These are phyloP conservation scores for Pangasius mekongensis DNA, from an alignment of 2,797 vertebrate species.

Conservation along the genomic window DNA sequence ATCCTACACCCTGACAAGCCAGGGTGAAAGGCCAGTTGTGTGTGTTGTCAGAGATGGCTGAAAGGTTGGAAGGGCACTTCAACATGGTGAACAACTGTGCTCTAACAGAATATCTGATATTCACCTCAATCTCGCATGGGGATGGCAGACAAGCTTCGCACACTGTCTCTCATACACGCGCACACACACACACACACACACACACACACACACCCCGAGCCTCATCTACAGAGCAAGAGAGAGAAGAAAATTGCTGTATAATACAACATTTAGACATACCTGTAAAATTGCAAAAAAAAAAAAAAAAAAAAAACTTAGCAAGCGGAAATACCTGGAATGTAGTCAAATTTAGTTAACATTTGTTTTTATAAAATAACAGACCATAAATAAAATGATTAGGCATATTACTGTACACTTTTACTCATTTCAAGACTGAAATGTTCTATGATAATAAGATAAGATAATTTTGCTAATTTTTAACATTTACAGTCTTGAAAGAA, in stretches of 20 bases:
- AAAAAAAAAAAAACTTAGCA: background rate
- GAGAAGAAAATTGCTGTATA: background rate
- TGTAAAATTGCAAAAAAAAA: background rate
- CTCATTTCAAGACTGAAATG: background rate
- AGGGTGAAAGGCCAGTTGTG: constrained; percentile 15
- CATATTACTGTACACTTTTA: background rate
- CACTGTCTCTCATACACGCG: background rate
- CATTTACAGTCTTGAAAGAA: background rate
- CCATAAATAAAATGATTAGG: background rate
- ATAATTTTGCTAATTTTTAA: background rate
- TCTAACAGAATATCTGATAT: constrained; percentile 31
- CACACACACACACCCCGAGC: background rate
- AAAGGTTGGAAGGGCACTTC: constrained; percentile 10
- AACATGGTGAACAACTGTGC: constrained; percentile 20
- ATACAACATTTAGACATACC: background rate
- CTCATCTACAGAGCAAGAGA: background rate
- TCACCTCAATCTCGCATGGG: constrained; percentile 21
- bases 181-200: background rate
- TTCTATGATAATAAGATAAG: background rate
- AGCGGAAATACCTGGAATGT: background rate
- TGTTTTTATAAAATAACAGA: background rate
- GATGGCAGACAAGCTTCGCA: constrained; percentile 24
- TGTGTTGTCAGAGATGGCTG: background rate
- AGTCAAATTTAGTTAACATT: background rate
- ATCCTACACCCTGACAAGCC: background rate